These are phyloP conservation scores for Synergus japonicus DNA, from an alignment of 2,888 invertebrate genomes.

Conservation along the genomic window DNA sequence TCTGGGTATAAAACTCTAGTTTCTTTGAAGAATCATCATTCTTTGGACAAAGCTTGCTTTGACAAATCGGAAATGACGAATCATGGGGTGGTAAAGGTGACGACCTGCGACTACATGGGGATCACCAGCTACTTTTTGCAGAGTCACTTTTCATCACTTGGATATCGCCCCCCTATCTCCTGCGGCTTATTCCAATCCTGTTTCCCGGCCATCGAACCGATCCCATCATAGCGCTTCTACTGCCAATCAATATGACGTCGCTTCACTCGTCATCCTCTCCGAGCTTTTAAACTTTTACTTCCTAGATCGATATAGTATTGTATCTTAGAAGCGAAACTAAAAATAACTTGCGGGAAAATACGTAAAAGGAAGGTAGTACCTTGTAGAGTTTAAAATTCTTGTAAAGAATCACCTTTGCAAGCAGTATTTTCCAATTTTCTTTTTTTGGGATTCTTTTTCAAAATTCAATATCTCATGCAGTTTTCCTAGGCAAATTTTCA, in stretches of 20 bases:
- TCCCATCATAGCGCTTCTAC: conserved; percentile 59
- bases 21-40: not conserved
- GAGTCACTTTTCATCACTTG: conserved; percentile 72
- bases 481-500: too few relatives aligned
- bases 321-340: not conserved
- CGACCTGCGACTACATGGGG: conserved; percentile 50
- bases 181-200: conserved; percentile 66
- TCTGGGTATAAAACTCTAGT: not conserved
- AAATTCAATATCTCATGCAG: too few relatives aligned
- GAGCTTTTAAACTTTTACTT: conserved; percentile 49
- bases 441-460: not conserved
- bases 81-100: conserved; percentile 53
- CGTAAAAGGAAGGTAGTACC: not conserved
- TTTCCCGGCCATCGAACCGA: conserved; percentile 66
- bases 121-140: conserved; percentile 59
- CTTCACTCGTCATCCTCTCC: conserved; percentile 56
- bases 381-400: not conserved
- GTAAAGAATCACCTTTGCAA: not conserved
- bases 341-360: not conserved
- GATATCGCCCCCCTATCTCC: conserved; percentile 62
- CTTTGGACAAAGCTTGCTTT: conserved; percentile 25
- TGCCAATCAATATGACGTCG: conserved; percentile 64
- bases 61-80: conserved; percentile 57
- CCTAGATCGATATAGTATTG: not conserved
- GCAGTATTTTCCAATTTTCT: not conserved